A percentile compares a stretch with the other conserved stretches of the same genome.
Conservation (phyloP, 2,113 vertebrate genomes). For the Columba janthina region DNA sequence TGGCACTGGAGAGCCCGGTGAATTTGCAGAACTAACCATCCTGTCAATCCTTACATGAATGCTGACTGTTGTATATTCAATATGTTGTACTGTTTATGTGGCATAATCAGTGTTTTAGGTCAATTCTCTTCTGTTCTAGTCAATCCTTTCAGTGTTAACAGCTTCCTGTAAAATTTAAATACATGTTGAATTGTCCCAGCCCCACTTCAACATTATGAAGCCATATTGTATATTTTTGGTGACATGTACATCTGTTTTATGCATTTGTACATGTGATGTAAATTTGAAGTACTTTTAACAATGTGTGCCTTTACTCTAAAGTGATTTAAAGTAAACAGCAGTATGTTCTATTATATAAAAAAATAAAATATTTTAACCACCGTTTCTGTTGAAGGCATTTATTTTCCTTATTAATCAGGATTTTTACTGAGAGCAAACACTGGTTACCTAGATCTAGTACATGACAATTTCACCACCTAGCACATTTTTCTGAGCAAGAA, state of each 20-base stretch:
- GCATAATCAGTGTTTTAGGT: neutral
- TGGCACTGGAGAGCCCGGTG: slow-evolving; percentile 12
- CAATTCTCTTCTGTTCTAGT: slow-evolving; percentile 20
- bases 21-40: slow-evolving; percentile 14
- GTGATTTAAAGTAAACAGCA: slow-evolving; percentile 61
- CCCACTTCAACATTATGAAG: slow-evolving; percentile 44
- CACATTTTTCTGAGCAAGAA: neutral
- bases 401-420: neutral
- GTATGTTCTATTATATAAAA: slow-evolving; percentile 64
- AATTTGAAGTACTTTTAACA: slow-evolving; percentile 64
- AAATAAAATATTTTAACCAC: slow-evolving; percentile 71
- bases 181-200: slow-evolving; percentile 46
- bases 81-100: neutral
- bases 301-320: slow-evolving; percentile 67
- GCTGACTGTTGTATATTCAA: neutral
- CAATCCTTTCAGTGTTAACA: slow-evolving; percentile 35
- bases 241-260: slow-evolving; percentile 63
- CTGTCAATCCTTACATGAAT: neutral
- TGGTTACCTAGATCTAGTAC: neutral
- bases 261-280: slow-evolving; percentile 66
- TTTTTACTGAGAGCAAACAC: neutral
- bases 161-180: slow-evolving; percentile 38
- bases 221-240: slow-evolving; percentile 65
- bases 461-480: neutral
- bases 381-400: slow-evolving; percentile 24